Conservation (phyloP, 2,113 vertebrate species). For the Coracopsis vasa region DNA sequence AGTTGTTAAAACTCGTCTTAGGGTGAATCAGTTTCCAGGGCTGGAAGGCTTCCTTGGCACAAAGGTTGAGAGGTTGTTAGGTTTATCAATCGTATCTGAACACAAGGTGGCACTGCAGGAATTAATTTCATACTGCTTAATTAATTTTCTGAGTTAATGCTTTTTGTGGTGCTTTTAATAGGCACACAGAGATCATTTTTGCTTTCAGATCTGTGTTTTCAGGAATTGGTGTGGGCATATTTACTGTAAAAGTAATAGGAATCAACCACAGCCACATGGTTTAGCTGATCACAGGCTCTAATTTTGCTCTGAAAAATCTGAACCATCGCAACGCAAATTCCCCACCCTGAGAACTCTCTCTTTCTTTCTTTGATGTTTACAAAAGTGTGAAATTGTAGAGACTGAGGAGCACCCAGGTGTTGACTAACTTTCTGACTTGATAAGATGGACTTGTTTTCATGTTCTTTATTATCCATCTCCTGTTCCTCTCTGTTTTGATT, state of each 20-base stretch:
- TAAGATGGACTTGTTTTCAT: neutral
- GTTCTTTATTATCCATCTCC: neutral
- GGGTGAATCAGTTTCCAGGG: neutral
- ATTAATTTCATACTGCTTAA: neutral
- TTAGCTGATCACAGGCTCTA: neutral
- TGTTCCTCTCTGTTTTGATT: neutral
- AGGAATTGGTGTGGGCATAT: neutral
- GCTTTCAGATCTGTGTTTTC: neutral
- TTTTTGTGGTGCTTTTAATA: neutral
- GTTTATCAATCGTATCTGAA: neutral
- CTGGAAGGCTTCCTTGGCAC: neutral
- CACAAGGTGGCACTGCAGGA: slow-evolving; percentile 65
- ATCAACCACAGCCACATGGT: neutral
- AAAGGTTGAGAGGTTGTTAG: neutral
- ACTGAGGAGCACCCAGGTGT: neutral
- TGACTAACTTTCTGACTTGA: neutral
- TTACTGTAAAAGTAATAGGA: neutral
- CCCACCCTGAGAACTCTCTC: neutral
- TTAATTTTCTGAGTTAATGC: neutral
- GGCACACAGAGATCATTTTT: neutral
- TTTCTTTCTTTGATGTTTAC: neutral
- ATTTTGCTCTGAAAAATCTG: neutral
- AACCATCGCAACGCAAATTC: neutral
- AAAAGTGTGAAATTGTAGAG: neutral
- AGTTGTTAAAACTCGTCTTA: neutral